Base-by-base conservation (phyloP, 2,888 invertebrate species). In the Eristalinus aeneus region DNA sequence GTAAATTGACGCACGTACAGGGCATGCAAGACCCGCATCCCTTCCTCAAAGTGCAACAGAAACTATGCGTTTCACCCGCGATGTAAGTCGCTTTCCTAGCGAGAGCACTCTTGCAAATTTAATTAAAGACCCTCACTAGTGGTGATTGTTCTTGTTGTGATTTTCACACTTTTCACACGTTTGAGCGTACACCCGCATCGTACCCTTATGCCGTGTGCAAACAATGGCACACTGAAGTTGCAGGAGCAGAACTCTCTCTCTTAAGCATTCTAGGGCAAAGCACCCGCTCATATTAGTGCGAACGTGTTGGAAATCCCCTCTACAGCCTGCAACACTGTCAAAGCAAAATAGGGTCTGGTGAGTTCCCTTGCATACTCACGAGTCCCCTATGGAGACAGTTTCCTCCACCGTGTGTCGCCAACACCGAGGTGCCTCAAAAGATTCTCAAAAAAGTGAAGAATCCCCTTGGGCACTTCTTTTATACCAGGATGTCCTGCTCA, bases 221-320 rank as follows among this genome's bases (percentile, higher is more conserved):
- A 69, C 54, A 69, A 63, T 56, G 64, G 56, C 16, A 6, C 56
- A 77, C n/a, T 54, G 23, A 58, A 53, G 78, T 64, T 32, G 34
- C 64, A 64, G 56, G 20, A 9, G 2, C 27, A 56, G 36, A 27
- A 11, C 34, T 32, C 58, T 22, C 23, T 16, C n/a, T n/a, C n/a
- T n/a, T n/a, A n/a, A n/a, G 73, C 63, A 74, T 65, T 75, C 54
- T 67, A 58, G 76, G 71, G 63, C 39, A 23, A 39, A 36, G 46
- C 16, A 46, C 46, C 6, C 8, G 5, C 46, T 16, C 72, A 63
- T 63, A 72, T 81, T 39, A 82, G 64, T 32, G 36, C 32, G 27
- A 27, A 77, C 73, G 82, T 73, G 76, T 73, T 27, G 69, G 68
- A 86, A 77, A 64, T n/a, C 65, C 23, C 64, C 27, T 32, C 61